Base-by-base conservation (phyloP, 2,113 vertebrate species). In the Rhabdornis inornatus region DNA sequence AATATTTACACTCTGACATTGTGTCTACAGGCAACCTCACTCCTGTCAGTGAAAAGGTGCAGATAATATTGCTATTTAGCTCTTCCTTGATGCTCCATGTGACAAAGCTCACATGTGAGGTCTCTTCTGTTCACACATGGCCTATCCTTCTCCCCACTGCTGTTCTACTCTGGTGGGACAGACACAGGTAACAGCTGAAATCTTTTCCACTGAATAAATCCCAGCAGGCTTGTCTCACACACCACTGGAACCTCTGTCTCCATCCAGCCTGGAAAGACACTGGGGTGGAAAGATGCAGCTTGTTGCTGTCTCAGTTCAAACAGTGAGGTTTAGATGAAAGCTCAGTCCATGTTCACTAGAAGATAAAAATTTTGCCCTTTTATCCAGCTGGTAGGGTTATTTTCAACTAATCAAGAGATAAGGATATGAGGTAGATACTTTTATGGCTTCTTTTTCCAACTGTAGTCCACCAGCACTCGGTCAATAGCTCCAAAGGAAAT, bases 341-440 rank as follows among this genome's bases (percentile, higher is more conserved):
- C 15, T 33, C 0, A 0, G 40, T 24, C 35, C 59, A 8, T 0
- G 0, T 52, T 68, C 40, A 56, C 5, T 1, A 1, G 7, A 56
- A 16, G 57, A 56, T 68, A 66, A 83, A 83, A 53, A 72, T 19
- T 64, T n/a, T 75, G 25, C 17, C 21, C 45, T 63, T 39, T 88
- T 13, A 76, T 33, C 66, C 31, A 31, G 27, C 37, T 37, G 31
- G 22, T 27, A 10, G 27, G 28, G 6, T 5, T 63, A 83, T 63
- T 71, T 78, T 82, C 69, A 75, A 45, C 13, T 28, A 39, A 74
- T 35, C 33, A 60, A 40, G 22, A 89, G 5, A 49, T 60, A 69
- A 31, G 27, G 16, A 40, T 42, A 68, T 0, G 0, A 47, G 13
- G 31, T 15, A 68, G 23, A 16, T 69, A 56, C 28, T 72, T 89